A percentile compares a stretch with the other conserved stretches of the same genome.
Evolutionary conservation across 2,113 vertebrate genomes (phyloP).

Genomic region (Clarias macrocephalus): DNA sequence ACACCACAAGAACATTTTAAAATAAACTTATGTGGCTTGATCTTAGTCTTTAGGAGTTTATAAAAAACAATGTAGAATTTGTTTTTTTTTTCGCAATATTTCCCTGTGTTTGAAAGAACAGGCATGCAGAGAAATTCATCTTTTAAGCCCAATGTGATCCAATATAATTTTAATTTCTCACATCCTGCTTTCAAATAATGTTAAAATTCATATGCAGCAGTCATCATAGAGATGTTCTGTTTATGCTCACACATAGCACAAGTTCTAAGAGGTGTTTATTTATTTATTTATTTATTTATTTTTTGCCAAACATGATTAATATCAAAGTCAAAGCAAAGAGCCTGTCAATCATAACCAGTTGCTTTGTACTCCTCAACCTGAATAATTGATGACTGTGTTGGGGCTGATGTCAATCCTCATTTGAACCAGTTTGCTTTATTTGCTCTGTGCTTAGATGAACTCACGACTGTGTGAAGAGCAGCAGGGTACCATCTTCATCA

Average conservation of each 20-base stretch:
- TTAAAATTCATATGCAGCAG: conserved; percentile 4
- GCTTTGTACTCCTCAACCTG: conserved; percentile 27
- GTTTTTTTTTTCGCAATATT: too few relatives aligned
- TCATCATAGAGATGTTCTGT: not conserved
- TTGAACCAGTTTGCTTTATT: conserved; percentile 51
- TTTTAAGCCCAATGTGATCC: not conserved
- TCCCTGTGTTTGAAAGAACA: not conserved
- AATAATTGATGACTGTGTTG: conserved; percentile 41
- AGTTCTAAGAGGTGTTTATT: conserved; percentile 23
- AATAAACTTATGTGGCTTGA: not conserved
- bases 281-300: not conserved
- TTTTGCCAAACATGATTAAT: conserved; percentile 36
- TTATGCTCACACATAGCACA: not conserved
- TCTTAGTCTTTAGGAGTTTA: not conserved
- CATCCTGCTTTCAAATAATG: not conserved
- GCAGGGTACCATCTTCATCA: not conserved
- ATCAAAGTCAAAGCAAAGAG: conserved; percentile 33
- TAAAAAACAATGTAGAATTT: not conserved
- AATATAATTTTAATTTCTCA: not conserved
- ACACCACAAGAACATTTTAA: conserved; percentile 8
- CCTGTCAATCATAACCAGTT: conserved; percentile 30
- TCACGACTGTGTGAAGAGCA: conserved; percentile 17
- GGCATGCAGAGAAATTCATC: not conserved
- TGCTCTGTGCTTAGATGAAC: conserved; percentile 49
- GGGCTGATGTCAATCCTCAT: conserved; percentile 46